phyloP scores from a whole-genome alignment of 2,797 vertebrate genomes.

The Peromyscus melanophrys region DNA sequence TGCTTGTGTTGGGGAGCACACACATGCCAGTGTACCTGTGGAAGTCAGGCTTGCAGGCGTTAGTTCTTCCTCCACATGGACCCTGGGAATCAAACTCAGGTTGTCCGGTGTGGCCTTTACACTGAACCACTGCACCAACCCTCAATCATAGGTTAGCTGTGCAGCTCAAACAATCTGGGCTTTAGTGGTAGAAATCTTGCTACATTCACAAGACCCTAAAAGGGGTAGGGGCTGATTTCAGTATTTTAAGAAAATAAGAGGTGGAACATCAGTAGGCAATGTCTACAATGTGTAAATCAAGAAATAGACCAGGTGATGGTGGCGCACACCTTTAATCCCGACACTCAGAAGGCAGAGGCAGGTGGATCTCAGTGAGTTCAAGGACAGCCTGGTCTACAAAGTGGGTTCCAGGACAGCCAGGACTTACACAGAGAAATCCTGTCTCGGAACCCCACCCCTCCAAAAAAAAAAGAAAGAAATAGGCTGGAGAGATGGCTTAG shows the following conservation, averaged over 20 bases:
- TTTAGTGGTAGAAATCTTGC: not conserved
- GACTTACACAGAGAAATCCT: not conserved
- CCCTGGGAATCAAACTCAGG: not conserved
- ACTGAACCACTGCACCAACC: not conserved
- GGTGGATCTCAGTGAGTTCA: not conserved
- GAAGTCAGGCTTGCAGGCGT: not conserved
- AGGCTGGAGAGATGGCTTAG: too few species aligned
- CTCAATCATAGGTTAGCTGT: not conserved
- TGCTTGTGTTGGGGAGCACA: not conserved
- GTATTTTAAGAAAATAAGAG: not conserved
- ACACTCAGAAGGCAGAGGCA: not conserved
- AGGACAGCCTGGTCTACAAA: not conserved
- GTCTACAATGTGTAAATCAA: conserved; percentile 47
- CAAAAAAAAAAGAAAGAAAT: too few species aligned
- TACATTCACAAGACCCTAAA: not conserved
- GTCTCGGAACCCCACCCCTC: not conserved
- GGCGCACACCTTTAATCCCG: not conserved
- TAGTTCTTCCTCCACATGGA: not conserved
- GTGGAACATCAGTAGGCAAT: conserved; percentile 49
- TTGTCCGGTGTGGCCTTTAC: not conserved
- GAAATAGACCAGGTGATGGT: not conserved
- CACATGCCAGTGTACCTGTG: not conserved
- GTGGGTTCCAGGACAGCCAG: not conserved
- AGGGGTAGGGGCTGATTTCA: not conserved
- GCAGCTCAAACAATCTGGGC: not conserved